phyloP scores from a whole-genome alignment of 2,113 vertebrate species.

The Camelus bactrianus region DNA sequence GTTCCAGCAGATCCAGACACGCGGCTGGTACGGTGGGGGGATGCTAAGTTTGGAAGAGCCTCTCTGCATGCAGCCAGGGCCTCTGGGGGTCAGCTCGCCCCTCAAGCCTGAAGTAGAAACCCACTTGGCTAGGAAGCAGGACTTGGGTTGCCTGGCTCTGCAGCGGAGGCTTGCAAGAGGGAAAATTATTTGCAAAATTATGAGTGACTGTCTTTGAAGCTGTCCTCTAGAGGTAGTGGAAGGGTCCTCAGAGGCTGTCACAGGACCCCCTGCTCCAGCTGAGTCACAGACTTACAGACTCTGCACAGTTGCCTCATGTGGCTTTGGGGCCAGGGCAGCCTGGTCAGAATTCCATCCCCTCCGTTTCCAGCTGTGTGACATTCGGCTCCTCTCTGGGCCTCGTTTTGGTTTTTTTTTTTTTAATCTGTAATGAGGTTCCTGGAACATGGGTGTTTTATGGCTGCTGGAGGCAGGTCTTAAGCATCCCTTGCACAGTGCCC shows the following conservation, averaged over 20 bases:
- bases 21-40: background rate
- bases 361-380: fast-evolving
- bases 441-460: fast-evolving
- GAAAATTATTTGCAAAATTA: background rate
- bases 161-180: background rate
- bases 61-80: background rate
- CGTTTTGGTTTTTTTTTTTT: too few species aligned
- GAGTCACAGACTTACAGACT: background rate
- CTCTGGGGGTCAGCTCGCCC: background rate
- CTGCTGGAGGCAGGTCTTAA: too few species aligned
- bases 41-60: background rate
- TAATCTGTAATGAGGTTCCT: background rate
- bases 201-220: background rate
- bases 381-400: background rate
- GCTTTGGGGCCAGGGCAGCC: background rate
- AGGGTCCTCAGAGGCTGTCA: too few species aligned
- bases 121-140: too few species aligned
- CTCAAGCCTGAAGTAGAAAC: background rate
- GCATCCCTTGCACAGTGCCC: background rate
- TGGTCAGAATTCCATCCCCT: background rate
- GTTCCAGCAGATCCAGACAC: background rate
- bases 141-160: background rate
- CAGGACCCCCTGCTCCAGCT: background rate
- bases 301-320: too few species aligned
- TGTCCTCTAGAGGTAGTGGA: background rate